Evolutionary conservation across 2,113 vertebrate species (phyloP).

Genomic region (Psophia crepitans): DNA sequence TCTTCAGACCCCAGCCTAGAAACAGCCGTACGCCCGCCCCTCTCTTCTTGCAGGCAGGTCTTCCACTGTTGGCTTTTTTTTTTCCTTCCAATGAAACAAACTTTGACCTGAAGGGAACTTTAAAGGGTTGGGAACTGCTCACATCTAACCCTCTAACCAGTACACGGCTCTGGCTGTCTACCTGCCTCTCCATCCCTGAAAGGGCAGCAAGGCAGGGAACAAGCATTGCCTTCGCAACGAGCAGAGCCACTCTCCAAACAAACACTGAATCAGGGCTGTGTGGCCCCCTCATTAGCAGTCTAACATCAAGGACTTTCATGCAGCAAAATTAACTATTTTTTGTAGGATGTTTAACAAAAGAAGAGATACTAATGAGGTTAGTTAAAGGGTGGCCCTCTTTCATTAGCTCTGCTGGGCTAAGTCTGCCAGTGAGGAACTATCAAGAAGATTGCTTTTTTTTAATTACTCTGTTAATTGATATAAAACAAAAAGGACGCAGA

Average conservation of each 20-base stretch:
- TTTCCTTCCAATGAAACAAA: neutral
- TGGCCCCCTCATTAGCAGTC: slow-evolving; percentile 60
- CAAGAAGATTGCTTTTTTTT: slow-evolving; percentile 79
- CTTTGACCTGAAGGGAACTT: neutral
- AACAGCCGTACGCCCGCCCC: rapidly evolving
- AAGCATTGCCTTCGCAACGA: neutral
- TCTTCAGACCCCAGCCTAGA: neutral
- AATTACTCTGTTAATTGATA: slow-evolving; percentile 96
- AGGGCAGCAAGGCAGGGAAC: neutral
- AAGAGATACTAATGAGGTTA: slow-evolving; percentile 67
- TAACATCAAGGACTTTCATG: slow-evolving; percentile 41
- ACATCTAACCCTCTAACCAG: neutral
- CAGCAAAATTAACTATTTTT: slow-evolving; percentile 69
- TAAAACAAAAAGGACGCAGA: slow-evolving; percentile 88
- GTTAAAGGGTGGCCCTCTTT: slow-evolving; percentile 63
- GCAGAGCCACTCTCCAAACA: slow-evolving; percentile 24
- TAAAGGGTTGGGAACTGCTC: neutral
- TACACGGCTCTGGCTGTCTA: rapidly evolving
- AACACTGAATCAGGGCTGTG: neutral
- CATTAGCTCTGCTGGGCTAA: slow-evolving; percentile 59
- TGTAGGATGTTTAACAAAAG: slow-evolving; percentile 50
- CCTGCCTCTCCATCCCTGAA: neutral
- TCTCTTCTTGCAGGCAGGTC: neutral
- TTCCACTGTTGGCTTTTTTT: neutral
- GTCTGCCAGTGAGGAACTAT: slow-evolving; percentile 66